These are phyloP conservation scores for Natator depressus DNA, from an alignment of 2,113 vertebrate genomes.

Conservation along the genomic window DNA sequence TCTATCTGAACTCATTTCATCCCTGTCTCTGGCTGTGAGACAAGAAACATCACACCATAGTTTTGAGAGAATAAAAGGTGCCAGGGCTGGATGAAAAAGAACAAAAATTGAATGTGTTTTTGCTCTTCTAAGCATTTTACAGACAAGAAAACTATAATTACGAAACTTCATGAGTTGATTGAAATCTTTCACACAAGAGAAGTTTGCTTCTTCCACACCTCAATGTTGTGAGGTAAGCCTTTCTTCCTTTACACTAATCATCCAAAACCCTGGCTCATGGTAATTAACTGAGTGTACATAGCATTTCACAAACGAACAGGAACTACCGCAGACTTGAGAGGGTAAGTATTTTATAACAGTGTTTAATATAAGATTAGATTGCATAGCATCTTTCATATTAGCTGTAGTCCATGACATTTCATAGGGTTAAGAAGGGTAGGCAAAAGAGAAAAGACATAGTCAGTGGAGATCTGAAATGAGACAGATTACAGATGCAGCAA, in stretches of 20 bases:
- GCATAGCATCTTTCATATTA: background rate
- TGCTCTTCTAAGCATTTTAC: slow-evolving; percentile 43
- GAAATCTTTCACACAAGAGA: background rate
- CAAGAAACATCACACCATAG: background rate
- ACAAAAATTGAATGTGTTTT: slow-evolving; percentile 6
- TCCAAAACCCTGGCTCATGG: background rate
- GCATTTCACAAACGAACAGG: background rate
- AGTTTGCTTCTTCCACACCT: background rate
- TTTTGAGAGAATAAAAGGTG: slow-evolving; percentile 27
- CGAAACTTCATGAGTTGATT: background rate
- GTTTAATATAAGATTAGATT: slow-evolving; percentile 6
- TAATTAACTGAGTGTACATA: background rate
- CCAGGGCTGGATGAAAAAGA: background rate
- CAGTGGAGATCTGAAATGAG: background rate
- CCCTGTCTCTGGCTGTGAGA: background rate
- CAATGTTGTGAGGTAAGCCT: background rate
- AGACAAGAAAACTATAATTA: background rate
- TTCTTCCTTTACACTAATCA: background rate
- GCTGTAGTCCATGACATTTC: background rate
- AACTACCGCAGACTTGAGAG: background rate
- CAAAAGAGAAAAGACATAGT: background rate
- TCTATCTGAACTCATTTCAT: background rate
- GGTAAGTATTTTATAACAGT: background rate
- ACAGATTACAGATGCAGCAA: background rate
- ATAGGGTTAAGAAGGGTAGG: background rate